Conservation (phyloP, 2,797 vertebrate genomes). For the Buceros bicornis region DNA sequence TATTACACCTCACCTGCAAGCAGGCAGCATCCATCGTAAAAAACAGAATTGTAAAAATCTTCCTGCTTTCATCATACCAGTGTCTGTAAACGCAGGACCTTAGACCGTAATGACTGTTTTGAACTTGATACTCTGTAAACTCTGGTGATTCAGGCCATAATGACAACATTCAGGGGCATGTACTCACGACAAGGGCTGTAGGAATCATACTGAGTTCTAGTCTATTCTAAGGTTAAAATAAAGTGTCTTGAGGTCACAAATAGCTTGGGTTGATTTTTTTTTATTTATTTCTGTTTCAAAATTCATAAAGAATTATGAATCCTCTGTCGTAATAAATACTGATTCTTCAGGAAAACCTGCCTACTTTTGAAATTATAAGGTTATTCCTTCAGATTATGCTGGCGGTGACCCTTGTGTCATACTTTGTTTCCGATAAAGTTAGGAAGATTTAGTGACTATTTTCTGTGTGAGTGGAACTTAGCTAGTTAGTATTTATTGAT, state of each 20-base stretch:
- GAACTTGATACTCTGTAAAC: neutral
- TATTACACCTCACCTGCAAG: neutral
- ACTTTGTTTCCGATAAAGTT: neutral
- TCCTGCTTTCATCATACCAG: neutral
- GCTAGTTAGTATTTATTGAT: neutral
- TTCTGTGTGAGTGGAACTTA: neutral
- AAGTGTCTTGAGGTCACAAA: neutral
- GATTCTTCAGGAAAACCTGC: neutral
- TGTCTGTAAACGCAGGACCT: neutral
- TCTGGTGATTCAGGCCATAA: neutral
- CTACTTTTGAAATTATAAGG: neutral
- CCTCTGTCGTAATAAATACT: neutral
- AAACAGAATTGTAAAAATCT: neutral
- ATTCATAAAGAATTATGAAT: neutral
- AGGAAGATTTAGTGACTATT: slow-evolving; percentile 13
- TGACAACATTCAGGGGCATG: neutral
- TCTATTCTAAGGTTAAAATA: neutral
- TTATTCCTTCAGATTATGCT: neutral
- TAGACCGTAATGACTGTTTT: neutral
- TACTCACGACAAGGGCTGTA: neutral
- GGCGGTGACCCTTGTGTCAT: neutral
- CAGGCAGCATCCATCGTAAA: neutral
- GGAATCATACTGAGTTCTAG: neutral
- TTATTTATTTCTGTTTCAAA: neutral
- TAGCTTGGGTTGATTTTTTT: neutral